These are phyloP conservation scores for Melospiza georgiana DNA, from an alignment of 2,113 vertebrate genomes.

Conservation along the genomic window DNA sequence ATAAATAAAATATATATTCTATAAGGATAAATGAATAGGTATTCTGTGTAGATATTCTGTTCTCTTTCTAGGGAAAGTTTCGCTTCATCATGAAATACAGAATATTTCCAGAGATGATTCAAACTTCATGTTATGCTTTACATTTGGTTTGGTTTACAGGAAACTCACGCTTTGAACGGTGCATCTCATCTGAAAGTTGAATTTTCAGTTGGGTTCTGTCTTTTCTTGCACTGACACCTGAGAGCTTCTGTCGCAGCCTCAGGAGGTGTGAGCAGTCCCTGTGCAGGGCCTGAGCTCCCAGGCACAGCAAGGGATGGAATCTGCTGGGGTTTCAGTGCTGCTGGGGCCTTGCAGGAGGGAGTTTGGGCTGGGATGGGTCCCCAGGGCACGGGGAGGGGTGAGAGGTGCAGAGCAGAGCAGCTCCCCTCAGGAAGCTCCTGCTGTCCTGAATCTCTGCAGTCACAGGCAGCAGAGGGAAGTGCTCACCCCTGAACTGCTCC, in stretches of 20 bases:
- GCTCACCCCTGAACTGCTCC: not conserved
- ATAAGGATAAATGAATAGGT: too few species aligned
- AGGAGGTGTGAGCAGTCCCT: not conserved
- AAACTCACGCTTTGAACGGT: not conserved
- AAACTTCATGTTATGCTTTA: rapidly evolving
- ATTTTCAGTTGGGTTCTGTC: not conserved
- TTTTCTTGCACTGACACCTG: not conserved
- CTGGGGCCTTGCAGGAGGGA: not conserved
- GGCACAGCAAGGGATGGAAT: not conserved
- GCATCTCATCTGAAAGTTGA: not conserved
- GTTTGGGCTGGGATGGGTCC: not conserved
- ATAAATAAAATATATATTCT: too few species aligned
- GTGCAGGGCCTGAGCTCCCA: rapidly evolving
- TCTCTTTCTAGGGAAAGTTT: not conserved
- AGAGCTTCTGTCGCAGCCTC: not conserved
- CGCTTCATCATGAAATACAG: rapidly evolving
- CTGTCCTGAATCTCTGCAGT: not conserved
- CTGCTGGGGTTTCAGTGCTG: not conserved
- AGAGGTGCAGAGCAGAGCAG: not conserved
- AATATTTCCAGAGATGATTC: not conserved
- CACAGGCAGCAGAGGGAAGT: not conserved
- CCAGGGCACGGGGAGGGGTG: not conserved
- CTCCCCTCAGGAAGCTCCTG: not conserved
- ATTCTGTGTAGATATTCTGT: not conserved
- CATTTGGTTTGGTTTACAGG: not conserved